Conservation (phyloP, 2,113 vertebrate genomes). For the Aleadryas rufinucha region DNA sequence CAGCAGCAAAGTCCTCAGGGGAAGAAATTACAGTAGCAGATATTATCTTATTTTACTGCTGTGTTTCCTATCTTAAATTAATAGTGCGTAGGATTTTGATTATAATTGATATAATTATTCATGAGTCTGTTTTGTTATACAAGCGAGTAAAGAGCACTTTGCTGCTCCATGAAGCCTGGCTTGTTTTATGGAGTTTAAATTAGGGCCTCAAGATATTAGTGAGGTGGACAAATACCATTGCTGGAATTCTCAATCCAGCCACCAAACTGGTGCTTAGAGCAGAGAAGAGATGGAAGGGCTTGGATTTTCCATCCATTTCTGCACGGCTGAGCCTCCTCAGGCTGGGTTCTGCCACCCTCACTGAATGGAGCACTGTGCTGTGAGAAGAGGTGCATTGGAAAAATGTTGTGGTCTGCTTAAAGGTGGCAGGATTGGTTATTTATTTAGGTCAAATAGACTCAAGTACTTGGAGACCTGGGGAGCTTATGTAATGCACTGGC, state of each 20-base stretch:
- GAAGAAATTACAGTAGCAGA: not conserved
- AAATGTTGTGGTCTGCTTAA: not conserved
- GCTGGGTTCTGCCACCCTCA: not conserved
- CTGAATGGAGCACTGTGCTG: not conserved
- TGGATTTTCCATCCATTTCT: not conserved
- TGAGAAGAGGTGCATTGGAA: not conserved
- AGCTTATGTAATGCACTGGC: not conserved
- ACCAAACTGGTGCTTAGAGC: not conserved
- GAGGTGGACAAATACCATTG: not conserved
- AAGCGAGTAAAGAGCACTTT: not conserved
- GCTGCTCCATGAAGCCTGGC: not conserved
- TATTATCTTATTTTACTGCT: not conserved
- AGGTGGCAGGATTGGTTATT: not conserved
- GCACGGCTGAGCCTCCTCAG: not conserved
- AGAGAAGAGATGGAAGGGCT: not conserved
- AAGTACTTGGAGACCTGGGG: not conserved
- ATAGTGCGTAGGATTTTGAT: not conserved
- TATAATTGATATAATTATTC: not conserved
- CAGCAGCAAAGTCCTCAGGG: not conserved
- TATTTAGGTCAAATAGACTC: not conserved
- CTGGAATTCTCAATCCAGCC: not conserved
- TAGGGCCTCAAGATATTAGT: not conserved
- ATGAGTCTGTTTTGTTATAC: not conserved
- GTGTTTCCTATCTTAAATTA: slow-evolving; percentile 7
- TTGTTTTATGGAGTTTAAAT: not conserved